Percentiles rank a stretch among this genome's conserved stretches.
Conservation (phyloP, 2,113 vertebrate species). For the Asarcornis scutulata region DNA sequence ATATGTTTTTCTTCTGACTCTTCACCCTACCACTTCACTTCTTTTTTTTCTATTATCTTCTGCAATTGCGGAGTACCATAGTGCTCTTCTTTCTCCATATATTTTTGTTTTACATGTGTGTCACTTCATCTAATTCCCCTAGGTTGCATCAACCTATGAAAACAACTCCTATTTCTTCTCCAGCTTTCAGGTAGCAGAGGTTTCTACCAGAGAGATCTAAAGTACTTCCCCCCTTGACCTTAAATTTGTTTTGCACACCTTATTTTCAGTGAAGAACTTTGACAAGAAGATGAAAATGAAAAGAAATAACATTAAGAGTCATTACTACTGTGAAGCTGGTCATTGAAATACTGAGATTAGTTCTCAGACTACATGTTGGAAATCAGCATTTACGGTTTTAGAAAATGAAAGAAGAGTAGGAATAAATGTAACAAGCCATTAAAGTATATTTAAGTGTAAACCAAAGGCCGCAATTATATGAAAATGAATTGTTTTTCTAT, state of each 20-base stretch:
- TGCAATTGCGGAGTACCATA: not conserved
- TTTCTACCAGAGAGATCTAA: not conserved
- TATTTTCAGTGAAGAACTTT: not conserved
- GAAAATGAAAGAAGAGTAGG: not conserved
- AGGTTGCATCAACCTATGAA: not conserved
- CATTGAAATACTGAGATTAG: not conserved
- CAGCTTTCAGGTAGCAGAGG: not conserved
- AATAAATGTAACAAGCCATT: not conserved
- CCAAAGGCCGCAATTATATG: not conserved
- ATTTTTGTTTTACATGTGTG: not conserved
- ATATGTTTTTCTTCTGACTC: not conserved
- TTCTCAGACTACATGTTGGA: not conserved
- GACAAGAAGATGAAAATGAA: not conserved
- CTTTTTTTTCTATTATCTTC: not conserved
- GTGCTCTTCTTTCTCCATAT: not conserved
- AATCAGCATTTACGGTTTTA: not conserved
- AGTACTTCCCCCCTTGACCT: not conserved
- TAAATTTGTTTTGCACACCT: not conserved
- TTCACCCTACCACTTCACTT: not conserved
- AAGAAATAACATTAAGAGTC: not conserved
- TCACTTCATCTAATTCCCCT: not conserved
- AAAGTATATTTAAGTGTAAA: conserved; percentile 6
- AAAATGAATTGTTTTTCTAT: not conserved
- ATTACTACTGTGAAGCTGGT: not conserved
- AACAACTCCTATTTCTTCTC: not conserved